Evolutionary conservation across 2,113 vertebrate genomes (phyloP).

Genomic region (Myrmecophaga tridactyla): DNA sequence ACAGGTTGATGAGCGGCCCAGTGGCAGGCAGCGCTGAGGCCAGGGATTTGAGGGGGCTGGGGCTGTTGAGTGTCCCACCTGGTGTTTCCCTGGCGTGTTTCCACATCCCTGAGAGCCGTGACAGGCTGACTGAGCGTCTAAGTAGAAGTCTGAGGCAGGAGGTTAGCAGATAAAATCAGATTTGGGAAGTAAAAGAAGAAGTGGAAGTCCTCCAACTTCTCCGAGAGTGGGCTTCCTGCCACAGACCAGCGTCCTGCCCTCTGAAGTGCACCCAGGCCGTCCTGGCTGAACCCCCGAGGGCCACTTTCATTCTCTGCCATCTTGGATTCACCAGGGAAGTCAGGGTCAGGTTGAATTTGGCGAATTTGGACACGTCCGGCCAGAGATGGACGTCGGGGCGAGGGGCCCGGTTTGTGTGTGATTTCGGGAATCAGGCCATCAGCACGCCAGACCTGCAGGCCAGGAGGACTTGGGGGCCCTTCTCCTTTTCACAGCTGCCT

Average conservation of each 20-base stretch:
- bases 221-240: neutral
- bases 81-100: neutral
- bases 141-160: neutral
- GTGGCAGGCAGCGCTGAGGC: neutral
- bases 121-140: neutral
- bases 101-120: neutral
- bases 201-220: neutral
- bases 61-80: neutral
- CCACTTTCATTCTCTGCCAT: neutral
- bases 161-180: neutral
- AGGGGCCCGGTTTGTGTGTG: neutral
- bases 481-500: neutral
- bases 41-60: neutral
- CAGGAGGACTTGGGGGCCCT: neutral
- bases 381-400: neutral
- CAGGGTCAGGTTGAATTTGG: neutral
- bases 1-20: neutral
- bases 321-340: neutral
- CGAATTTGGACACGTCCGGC: neutral
- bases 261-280: neutral
- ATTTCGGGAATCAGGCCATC: neutral
- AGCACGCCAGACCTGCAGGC: neutral
- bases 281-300: neutral
- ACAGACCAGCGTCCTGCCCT: neutral
- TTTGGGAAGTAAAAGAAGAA: slow-evolving; percentile 11